Percentiles rank a stretch among this genome's conserved stretches.
Evolutionary conservation across 2,113 vertebrate species (phyloP).

Genomic region (Scatophagus argus): DNA sequence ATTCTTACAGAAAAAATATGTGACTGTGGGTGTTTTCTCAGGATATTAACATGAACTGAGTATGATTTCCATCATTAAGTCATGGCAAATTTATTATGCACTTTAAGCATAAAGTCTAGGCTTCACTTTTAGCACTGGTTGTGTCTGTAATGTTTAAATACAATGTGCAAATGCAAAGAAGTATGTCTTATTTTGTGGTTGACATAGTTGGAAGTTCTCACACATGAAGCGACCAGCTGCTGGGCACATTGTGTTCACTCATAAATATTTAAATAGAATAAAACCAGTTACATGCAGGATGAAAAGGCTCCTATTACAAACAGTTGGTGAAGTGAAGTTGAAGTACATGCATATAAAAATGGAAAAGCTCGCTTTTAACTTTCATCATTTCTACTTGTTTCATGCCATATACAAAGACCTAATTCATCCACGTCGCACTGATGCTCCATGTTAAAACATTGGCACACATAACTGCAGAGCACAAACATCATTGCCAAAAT

Average conservation of each 20-base stretch:
- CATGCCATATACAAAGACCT: not conserved
- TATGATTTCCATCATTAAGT: not conserved
- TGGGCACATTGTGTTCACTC: not conserved
- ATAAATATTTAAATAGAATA: slow-evolving; percentile 14
- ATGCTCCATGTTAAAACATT: not conserved
- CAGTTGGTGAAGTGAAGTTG: not conserved
- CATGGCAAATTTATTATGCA: not conserved
- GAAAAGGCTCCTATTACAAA: not conserved
- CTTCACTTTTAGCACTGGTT: not conserved
- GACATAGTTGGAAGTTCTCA: not conserved
- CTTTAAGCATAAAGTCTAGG: not conserved
- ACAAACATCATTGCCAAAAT: not conserved
- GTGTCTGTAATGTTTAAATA: not conserved
- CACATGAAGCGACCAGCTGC: not conserved
- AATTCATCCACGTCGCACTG: not conserved
- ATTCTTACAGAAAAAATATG: not conserved
- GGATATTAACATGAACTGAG: not conserved
- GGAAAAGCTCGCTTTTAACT: not conserved
- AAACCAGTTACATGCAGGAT: not conserved
- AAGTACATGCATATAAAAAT: not conserved
- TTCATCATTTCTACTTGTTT: not conserved
- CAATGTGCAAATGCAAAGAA: not conserved
- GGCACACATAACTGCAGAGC: not conserved
- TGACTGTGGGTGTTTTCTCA: not conserved
- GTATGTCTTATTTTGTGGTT: not conserved